Evolutionary conservation across 2,888 invertebrate genomes (phyloP), one percentile per base, ranked within the genome.

Genomic region (Microdon myrmicae): DNA sequence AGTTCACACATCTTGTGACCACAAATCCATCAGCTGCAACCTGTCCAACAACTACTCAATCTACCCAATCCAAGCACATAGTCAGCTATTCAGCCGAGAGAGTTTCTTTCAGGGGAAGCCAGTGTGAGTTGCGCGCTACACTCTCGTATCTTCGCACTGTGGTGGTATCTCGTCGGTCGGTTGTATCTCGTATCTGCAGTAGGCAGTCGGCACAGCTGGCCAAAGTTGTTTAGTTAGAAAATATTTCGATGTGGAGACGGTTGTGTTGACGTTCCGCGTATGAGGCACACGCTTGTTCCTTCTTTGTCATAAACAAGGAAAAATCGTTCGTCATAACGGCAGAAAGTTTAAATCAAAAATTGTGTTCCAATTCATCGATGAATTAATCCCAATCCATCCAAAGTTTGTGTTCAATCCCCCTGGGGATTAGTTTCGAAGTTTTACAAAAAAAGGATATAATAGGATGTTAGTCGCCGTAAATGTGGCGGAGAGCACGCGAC

Each of bases 211-310:
- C 58, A 51, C 64, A 64, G 64, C 64, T 64, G 64, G 58, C 53
- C 51, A 19, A 43, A 47, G 47, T 64, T 41, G 56, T 64, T 59
- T 64, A 64, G 64, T 64, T 58, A 51, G 58, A 64, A 64, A 58
- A 64, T 64, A 64, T 43, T 53, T 64, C 53, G 64, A 64, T 38
- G 58, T 64, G 64, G 58, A 58, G 45, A 29, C 51, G 58, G 64
- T 47, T 53, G 37, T 56, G 45, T 47, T 31, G 39, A 14, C 31
- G 45, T 43, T 14, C 28, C 3, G 10, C 14, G 38, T 22, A 16
- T 38, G 2, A n/a, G 4, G n/a, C 31, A 13, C 17, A 58, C 64
- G 64, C 29, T 64, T 64, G 64, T 64, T 64, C 64, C 58, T 64
- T 64, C 20, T 13, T 20, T 26, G 16, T 17, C 14, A 12, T 19